phyloP scores from a whole-genome alignment of 2,113 vertebrate genomes.

The Pipra filicauda region DNA sequence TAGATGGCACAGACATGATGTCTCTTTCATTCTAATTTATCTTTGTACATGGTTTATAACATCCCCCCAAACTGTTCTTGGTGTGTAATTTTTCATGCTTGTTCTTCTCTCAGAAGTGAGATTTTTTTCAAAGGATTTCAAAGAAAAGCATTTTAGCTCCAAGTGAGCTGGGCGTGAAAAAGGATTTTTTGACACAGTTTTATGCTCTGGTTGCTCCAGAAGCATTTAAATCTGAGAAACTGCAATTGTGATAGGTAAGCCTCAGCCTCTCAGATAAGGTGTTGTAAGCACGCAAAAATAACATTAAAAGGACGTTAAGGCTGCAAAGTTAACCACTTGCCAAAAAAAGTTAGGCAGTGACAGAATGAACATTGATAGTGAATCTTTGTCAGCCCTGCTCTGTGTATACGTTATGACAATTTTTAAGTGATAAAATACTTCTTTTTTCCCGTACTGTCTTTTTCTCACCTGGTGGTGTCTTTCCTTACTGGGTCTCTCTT shows the following conservation, averaged over 20 bases:
- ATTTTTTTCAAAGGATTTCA: background rate
- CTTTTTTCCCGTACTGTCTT: background rate
- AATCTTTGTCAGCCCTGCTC: background rate
- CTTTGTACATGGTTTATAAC: background rate
- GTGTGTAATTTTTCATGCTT: background rate
- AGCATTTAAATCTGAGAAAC: slow-evolving; percentile 3
- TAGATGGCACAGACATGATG: background rate
- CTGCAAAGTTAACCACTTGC: fast-evolving
- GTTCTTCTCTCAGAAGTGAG: background rate
- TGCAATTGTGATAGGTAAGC: background rate
- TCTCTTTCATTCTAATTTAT: background rate
- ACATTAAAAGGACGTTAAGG: background rate
- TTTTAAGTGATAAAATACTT: background rate
- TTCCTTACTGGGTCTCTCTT: background rate
- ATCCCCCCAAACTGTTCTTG: background rate
- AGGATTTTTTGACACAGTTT: slow-evolving; percentile 17
- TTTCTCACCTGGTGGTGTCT: background rate
- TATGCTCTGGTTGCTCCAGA: background rate
- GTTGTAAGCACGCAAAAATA: background rate
- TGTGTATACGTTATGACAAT: background rate
- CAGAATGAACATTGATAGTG: background rate
- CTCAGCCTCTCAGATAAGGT: background rate
- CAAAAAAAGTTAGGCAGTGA: background rate
- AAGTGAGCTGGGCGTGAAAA: background rate
- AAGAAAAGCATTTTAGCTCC: background rate